Percentiles rank a stretch among this genome's conserved stretches.
Evolutionary conservation across 1,140 invertebrate species (phyloP).

Genomic region (Octopus bimaculoides): DNA sequence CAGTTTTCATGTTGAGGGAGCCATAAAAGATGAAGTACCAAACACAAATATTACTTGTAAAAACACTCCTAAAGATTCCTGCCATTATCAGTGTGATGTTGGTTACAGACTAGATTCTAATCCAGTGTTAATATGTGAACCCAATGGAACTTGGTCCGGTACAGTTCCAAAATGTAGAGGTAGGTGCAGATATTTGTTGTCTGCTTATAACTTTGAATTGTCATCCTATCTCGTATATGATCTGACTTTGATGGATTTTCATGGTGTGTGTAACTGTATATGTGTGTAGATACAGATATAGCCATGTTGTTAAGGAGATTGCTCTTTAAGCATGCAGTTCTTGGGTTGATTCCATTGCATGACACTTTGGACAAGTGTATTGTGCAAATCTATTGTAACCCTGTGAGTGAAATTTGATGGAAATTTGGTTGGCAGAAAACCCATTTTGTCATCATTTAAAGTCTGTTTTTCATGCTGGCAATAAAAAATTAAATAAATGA

Average conservation of each 20-base stretch:
- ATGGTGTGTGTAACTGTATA: not conserved
- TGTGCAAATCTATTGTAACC: too few species aligned
- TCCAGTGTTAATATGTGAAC: constrained; percentile 32
- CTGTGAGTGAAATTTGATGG: too few species aligned
- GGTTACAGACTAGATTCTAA: constrained; percentile 33
- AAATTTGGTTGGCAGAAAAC: too few species aligned
- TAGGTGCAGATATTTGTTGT: constrained; percentile 14
- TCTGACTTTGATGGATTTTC: constrained; percentile 12
- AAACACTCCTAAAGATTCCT: constrained; percentile 33
- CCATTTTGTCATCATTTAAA: too few species aligned
- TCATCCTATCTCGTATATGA: not conserved
- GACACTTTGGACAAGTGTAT: too few species aligned
- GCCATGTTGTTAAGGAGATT: not conserved
- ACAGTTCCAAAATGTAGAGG: constrained; percentile 31
- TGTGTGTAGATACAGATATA: not conserved
- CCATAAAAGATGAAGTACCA: constrained; percentile 25
- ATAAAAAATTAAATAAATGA: too few species aligned
- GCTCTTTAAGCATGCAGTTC: not conserved
- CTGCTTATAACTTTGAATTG: too few species aligned
- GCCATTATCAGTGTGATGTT: constrained; percentile 34
- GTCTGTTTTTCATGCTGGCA: too few species aligned
- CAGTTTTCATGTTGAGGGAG: constrained; percentile 31
- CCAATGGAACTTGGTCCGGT: constrained; percentile 33
- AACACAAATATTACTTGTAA: constrained; percentile 26
- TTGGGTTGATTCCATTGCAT: too few species aligned